Percentiles rank a stretch among this genome's conserved stretches.
phyloP scores from a whole-genome alignment of 2,888 invertebrate species.

The Papilio gigon region DNA sequence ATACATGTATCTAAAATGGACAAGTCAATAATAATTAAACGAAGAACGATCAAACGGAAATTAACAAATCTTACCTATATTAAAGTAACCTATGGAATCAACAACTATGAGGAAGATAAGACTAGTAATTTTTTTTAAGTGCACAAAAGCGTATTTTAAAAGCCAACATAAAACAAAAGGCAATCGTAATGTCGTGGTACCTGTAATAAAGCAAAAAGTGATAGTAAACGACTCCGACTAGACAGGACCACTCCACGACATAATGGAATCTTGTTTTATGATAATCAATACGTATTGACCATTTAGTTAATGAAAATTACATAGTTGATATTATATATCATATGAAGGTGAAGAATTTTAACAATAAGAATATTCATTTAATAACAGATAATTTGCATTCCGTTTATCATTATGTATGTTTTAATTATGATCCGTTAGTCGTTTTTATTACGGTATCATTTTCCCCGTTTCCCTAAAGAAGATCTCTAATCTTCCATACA shows the following conservation, averaged over 20 bases:
- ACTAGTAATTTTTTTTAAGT: slow-evolving; percentile 2
- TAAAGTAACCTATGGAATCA: neutral
- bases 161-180: slow-evolving; percentile 4
- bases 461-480: no score
- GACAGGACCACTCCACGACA: neutral
- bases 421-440: no score
- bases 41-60: no score
- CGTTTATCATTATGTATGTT: no score
- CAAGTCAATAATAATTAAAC: no score
- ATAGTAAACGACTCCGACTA: slow-evolving; percentile 1
- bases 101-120: slow-evolving; percentile 3
- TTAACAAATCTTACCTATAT: neutral
- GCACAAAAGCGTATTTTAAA: neutral
- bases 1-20: no score
- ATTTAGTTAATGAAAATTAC: neutral
- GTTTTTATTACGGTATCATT: no score
- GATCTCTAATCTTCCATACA: no score
- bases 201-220: neutral
- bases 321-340: neutral
- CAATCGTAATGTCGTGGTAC: neutral
- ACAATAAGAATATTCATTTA: no score
- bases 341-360: neutral
- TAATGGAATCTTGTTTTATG: slow-evolving; percentile 14
- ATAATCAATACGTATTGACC: neutral
- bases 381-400: no score